phyloP scores from a whole-genome alignment of 2,113 vertebrate genomes.

The Sardina pilchardus region DNA sequence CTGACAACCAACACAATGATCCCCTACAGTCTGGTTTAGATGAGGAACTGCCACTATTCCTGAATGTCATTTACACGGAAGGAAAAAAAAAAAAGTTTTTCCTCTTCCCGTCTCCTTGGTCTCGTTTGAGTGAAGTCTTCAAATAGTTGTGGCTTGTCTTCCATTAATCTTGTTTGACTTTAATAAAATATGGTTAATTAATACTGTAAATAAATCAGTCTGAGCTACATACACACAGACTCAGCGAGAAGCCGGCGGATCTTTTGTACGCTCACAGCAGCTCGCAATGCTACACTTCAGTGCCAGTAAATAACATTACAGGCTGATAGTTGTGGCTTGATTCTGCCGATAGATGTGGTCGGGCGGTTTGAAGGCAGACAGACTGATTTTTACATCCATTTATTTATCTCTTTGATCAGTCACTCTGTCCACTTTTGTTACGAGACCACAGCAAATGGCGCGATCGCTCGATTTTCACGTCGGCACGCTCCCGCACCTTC shows the following conservation, averaged over 20 bases:
- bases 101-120: background rate
- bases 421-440: slow-evolving; percentile 14
- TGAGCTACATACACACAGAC: background rate
- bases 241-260: background rate
- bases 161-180: background rate
- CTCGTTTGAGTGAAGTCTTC: background rate
- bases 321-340: background rate
- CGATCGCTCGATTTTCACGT: slow-evolving; percentile 1
- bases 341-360: slow-evolving; percentile 13
- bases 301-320: background rate
- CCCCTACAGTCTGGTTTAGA: background rate
- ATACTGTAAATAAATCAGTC: slow-evolving; percentile 9
- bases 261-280: background rate
- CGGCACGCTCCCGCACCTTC: slow-evolving; percentile 6
- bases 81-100: background rate
- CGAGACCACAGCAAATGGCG: background rate
- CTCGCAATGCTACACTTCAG: background rate
- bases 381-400: slow-evolving; percentile 12
- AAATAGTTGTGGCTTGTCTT: slow-evolving; percentile 9
- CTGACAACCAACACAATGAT: background rate
- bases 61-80: background rate
- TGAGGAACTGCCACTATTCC: background rate
- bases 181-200: background rate
- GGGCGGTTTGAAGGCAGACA: background rate
- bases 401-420: slow-evolving; percentile 17